phyloP scores from a whole-genome alignment of 2,113 vertebrate species.

The Muntiacus muntjak region DNA sequence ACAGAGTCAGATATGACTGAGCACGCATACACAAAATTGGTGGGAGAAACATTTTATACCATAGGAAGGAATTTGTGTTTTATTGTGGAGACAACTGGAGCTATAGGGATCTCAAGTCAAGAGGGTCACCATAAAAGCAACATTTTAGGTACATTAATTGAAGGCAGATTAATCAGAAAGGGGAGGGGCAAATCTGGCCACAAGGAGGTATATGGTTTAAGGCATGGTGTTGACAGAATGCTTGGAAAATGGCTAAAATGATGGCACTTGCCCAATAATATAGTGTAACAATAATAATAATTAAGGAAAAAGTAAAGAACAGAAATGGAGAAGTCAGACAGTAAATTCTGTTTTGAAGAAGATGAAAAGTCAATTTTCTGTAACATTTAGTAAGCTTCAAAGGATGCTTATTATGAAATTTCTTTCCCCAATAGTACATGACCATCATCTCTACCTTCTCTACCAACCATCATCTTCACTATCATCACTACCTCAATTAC shows the following conservation, averaged over 20 bases:
- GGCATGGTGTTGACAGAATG: background rate
- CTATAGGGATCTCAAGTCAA: background rate
- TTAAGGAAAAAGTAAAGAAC: background rate
- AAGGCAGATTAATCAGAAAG: background rate
- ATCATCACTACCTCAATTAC: background rate
- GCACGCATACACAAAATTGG: background rate
- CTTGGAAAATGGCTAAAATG: background rate
- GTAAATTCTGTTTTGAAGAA: conserved; percentile 8
- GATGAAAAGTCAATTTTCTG: background rate
- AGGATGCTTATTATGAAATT: background rate
- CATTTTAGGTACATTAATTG: background rate
- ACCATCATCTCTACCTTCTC: background rate
- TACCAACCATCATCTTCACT: background rate
- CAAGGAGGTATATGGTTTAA: background rate
- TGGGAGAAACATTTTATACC: background rate
- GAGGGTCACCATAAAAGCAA: background rate
- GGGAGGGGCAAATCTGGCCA: background rate
- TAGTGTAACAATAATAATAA: background rate
- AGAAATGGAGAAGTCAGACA: background rate
- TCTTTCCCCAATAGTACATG: background rate
- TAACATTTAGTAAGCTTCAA: background rate
- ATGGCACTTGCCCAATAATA: background rate
- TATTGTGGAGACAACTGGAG: background rate
- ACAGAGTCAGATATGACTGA: background rate
- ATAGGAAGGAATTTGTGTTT: background rate